Percentiles rank a stretch among this genome's conserved stretches.
Evolutionary conservation across 2,113 vertebrate species (phyloP).

Genomic region (Gymnobelideus leadbeateri): DNA sequence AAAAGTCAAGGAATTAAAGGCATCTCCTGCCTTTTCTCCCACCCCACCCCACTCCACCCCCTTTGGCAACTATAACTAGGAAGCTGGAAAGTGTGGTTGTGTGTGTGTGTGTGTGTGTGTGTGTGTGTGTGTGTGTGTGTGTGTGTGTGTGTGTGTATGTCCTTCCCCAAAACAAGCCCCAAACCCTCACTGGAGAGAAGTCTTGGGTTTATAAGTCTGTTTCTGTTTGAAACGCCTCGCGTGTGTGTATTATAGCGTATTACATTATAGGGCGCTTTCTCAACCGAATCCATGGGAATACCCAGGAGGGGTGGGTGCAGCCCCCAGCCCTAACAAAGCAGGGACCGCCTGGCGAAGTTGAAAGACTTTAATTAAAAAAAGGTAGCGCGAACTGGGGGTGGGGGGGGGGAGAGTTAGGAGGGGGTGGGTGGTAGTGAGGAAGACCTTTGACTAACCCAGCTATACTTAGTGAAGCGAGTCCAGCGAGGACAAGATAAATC

Average conservation of each 20-base stretch:
- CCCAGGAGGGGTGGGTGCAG: not conserved
- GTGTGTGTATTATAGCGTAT: not conserved
- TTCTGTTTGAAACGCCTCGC: not conserved
- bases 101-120: not conserved
- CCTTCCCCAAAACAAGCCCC: not conserved
- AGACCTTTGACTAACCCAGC: conserved; percentile 56
- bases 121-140: not conserved
- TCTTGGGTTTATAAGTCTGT: not conserved
- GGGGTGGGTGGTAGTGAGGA: not conserved
- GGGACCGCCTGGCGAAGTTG: conserved; percentile 66
- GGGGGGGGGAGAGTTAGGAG: not conserved
- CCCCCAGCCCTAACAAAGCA: conserved; percentile 69
- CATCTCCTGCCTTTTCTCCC: not conserved
- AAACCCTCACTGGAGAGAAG: not conserved
- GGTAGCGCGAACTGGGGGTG: conserved; percentile 24
- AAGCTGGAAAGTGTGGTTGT: not conserved
- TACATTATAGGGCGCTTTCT: not conserved
- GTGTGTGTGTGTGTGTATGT: not conserved
- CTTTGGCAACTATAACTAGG: not conserved
- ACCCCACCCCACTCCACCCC: not conserved
- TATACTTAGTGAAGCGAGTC: conserved; percentile 49
- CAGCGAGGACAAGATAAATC: conserved; percentile 73
- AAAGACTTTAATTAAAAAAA: conserved; percentile 82
- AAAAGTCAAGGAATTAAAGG: not conserved
- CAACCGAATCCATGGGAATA: not conserved